Percentiles rank a stretch among this genome's conserved stretches.
Conservation (phyloP, 2,888 invertebrate species). For the Sinodicranocentrus sp. region DNA sequence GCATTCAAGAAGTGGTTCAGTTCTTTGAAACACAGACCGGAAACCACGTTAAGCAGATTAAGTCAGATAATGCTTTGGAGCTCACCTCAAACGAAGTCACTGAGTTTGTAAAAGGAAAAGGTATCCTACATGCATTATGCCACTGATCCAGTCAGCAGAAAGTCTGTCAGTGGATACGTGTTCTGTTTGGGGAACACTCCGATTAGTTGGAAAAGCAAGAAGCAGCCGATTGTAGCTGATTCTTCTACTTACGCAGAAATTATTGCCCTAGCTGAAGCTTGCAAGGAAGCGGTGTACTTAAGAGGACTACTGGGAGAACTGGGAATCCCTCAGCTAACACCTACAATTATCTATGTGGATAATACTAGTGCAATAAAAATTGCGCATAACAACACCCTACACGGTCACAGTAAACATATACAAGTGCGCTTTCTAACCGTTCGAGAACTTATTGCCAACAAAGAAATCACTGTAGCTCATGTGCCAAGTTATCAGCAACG, state of each 20-base stretch:
- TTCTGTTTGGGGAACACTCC: not conserved
- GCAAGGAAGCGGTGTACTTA: slow-evolving; percentile 3
- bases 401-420: too few species aligned
- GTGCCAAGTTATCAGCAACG: too few species aligned
- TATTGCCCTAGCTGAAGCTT: not conserved
- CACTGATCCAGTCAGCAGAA: not conserved
- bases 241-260: slow-evolving; percentile 9
- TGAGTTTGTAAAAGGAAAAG: too few species aligned
- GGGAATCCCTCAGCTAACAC: not conserved
- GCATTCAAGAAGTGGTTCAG: not conserved
- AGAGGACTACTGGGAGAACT: not conserved
- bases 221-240: not conserved
- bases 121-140: too few species aligned
- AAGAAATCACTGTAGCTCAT: too few species aligned
- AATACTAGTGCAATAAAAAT: too few species aligned
- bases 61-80: slow-evolving; percentile 56
- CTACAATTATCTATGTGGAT: too few species aligned
- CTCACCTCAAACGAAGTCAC: too few species aligned
- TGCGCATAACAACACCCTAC: too few species aligned
- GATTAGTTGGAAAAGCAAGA: not conserved
- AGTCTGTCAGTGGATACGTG: not conserved
- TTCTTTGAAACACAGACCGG: slow-evolving; percentile 63
- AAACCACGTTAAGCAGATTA: slow-evolving; percentile 40
- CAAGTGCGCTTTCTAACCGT: too few species aligned
- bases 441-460: too few species aligned